A percentile compares a stretch with the other conserved stretches of the same genome.
Evolutionary conservation across 1,140 invertebrate species (phyloP).

Genomic region (Antheraea pernyi): DNA sequence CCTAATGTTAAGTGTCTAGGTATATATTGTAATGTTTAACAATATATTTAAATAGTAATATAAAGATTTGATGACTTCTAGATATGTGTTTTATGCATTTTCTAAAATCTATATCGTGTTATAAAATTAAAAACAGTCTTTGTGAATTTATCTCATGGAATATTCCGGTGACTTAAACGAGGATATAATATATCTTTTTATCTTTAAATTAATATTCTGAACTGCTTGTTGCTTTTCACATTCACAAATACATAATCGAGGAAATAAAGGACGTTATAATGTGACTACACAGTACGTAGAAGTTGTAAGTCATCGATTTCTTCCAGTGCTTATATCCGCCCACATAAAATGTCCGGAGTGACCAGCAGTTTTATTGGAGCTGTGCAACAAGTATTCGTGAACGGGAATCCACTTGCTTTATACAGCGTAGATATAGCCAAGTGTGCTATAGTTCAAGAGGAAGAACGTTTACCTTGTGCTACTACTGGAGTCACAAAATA

Average conservation of each 20-base stretch:
- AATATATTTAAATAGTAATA: too few relatives aligned
- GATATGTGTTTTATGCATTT: too few relatives aligned
- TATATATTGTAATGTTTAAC: too few relatives aligned
- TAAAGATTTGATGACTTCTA: too few relatives aligned
- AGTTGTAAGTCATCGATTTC: background rate
- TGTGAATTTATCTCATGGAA: too few relatives aligned
- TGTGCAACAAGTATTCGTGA: constrained; percentile 91
- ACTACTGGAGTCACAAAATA: constrained; percentile 73
- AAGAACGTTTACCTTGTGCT: constrained; percentile 71
- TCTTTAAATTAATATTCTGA: background rate
- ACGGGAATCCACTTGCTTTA: constrained; percentile 81
- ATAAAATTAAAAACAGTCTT: too few relatives aligned
- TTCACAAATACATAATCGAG: background rate
- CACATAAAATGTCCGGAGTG: constrained; percentile 87
- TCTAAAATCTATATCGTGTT: too few relatives aligned
- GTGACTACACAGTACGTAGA: background rate
- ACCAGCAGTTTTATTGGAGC: constrained; percentile 89
- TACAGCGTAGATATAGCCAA: constrained; percentile 60
- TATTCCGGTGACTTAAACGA: too few relatives aligned
- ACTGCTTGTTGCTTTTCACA: background rate
- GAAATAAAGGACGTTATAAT: background rate
- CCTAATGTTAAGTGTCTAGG: too few relatives aligned
- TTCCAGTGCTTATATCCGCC: constrained; percentile 82
- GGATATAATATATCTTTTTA: too few relatives aligned
- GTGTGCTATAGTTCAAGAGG: constrained; percentile 68